Evolutionary conservation across 2,113 vertebrate genomes (phyloP).

Genomic region (Dasyornis broadbenti): DNA sequence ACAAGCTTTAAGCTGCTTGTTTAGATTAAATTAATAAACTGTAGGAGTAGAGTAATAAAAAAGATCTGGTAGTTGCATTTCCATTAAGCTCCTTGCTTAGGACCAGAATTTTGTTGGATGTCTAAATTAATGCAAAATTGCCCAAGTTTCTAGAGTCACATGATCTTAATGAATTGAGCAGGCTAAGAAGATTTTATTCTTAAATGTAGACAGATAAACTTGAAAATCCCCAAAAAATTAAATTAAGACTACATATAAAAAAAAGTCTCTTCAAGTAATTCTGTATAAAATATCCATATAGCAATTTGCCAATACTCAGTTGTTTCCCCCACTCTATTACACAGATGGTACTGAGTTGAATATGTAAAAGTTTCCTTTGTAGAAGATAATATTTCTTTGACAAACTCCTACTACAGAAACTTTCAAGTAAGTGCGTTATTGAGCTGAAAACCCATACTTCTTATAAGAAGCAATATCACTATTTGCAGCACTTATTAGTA

Average conservation of each 20-base stretch:
- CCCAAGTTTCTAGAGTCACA: neutral
- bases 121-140: neutral
- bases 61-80: neutral
- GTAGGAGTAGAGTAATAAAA: neutral
- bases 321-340: neutral
- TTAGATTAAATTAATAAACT: neutral
- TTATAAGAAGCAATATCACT: neutral
- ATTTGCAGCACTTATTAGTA: neutral
- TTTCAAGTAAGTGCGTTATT: neutral
- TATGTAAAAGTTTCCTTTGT: neutral
- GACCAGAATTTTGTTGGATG: neutral
- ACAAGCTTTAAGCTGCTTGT: neutral
- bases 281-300: neutral
- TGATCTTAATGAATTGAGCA: neutral
- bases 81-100: neutral
- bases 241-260: neutral
- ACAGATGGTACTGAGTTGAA: neutral
- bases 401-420: neutral
- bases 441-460: neutral
- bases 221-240: fast-evolving
- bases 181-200: neutral
- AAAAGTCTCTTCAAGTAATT: neutral
- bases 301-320: neutral
- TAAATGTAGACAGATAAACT: neutral
- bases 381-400: neutral